phyloP scores from a whole-genome alignment of 2,113 vertebrate genomes.

The Passer montanus region DNA sequence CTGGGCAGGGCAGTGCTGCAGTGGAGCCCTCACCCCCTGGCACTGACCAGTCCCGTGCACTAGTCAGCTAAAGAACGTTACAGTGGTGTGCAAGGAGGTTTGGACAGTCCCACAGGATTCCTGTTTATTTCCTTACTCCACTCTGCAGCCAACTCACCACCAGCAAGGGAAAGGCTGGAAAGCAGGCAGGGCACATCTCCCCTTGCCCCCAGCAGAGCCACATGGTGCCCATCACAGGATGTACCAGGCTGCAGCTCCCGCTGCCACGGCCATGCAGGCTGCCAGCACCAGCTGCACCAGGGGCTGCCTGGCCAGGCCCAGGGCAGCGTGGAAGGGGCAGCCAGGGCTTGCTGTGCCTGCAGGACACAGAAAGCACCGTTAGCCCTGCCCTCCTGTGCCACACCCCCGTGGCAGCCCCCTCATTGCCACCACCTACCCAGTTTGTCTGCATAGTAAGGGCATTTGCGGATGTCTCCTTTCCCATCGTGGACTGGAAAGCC shows the following conservation, averaged over 20 bases:
- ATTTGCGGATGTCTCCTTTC: constrained; percentile 88
- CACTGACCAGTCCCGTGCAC: not conserved
- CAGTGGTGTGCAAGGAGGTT: not conserved
- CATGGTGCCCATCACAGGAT: constrained; percentile 78
- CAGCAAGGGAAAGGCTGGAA: not conserved
- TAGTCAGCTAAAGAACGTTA: not conserved
- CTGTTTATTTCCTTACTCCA: constrained; percentile 45
- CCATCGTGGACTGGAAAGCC: constrained; percentile 79
- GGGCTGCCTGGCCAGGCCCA: constrained; percentile 79
- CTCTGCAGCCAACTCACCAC: constrained; percentile 39
- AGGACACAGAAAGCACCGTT: not conserved
- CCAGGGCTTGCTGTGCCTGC: constrained; percentile 72
- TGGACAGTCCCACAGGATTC: not conserved
- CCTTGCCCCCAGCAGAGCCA: not conserved
- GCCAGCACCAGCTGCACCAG: constrained; percentile 85
- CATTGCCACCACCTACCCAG: constrained; percentile 61
- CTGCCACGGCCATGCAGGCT: constrained; percentile 79
- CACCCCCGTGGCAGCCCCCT: accelerated
- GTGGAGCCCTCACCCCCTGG: not conserved
- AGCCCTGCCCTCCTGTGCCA: not conserved
- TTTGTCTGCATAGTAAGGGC: constrained; percentile 87
- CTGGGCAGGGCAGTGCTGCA: not conserved
- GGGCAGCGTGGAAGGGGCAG: constrained; percentile 73
- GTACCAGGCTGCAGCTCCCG: constrained; percentile 88
- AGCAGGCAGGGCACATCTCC: not conserved